Base-by-base conservation (phyloP, 2,888 invertebrate genomes). In the Eumacrocentrus americanus region DNA sequence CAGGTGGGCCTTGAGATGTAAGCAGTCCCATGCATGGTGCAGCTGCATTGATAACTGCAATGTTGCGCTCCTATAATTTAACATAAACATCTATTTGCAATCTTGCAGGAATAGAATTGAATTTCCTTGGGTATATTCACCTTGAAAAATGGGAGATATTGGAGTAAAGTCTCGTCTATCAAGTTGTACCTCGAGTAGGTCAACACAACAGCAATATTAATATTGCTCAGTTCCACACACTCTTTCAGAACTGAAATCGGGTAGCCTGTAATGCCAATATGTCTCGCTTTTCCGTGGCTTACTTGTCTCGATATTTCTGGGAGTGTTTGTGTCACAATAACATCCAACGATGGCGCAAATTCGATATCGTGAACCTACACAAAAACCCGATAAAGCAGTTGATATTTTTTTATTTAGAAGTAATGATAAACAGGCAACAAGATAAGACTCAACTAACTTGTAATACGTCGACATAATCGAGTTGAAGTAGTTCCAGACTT, bases 361-460 rank as follows among this genome's bases (percentile, higher is more conserved):
- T 96, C 95, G 56, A 92, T 83, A 74, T 98, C 97, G 74, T 97
- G 97, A n/a, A 96, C 87, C 94, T 96, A 75, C 22, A 72, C 76
- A n/a, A 9, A 29, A 29, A 29, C 29, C 5, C 52, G 53, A 52
- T 23, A 37, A 35, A 54, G 20, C 18, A 7, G 6, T 12, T 16
- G 1, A 35, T 22, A 12, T 34, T 25, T 54, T 9, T 2, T 57
- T 2, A 38, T 0, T 7, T 57, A 34, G 48, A 20, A 35, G 35
- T 6, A 34, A 22, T 44, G 18, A 54, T 35, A 46, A 50, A 37
- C 29, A 12, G 25, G 50, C 14, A 53, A 58, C n/a, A 29, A 35
- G 44, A 46, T 14, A 29, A 35, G 44, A 46, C 37, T 47, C 16
- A 60, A 66, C 67, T 70, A 74, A 94, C 95, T 86, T 95, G 95